phyloP scores from a whole-genome alignment of 35 echinoderm and acorn worm species.

The Lytechinus pictus region DNA sequence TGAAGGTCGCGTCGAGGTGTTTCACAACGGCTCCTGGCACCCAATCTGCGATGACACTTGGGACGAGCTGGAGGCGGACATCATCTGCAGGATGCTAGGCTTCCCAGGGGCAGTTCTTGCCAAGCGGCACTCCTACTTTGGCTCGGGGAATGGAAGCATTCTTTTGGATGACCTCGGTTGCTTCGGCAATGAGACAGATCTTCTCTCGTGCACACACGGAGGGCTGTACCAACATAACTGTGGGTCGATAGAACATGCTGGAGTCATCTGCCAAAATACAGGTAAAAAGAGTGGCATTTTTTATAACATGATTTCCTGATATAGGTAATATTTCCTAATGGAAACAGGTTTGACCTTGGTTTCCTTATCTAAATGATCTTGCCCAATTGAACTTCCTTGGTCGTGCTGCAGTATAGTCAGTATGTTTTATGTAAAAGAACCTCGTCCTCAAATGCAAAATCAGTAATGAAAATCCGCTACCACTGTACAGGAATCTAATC shows the following conservation, averaged over 20 bases:
- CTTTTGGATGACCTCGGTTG: slow-evolving; percentile 54
- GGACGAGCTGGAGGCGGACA: neutral
- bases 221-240: slow-evolving; percentile 51
- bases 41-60: slow-evolving; percentile 38
- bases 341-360: too few relatives aligned
- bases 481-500: too few relatives aligned
- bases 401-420: too few relatives aligned
- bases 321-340: too few relatives aligned
- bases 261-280: slow-evolving; percentile 41
- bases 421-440: too few relatives aligned
- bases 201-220: slow-evolving; percentile 43
- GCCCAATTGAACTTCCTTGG: too few relatives aligned
- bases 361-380: too few relatives aligned
- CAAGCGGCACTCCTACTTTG: slow-evolving; percentile 16
- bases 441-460: too few relatives aligned
- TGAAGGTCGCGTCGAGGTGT: slow-evolving; percentile 44
- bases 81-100: slow-evolving; percentile 33
- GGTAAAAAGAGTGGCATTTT: neutral
- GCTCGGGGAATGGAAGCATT: slow-evolving; percentile 46
- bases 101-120: neutral
- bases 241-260: slow-evolving; percentile 52
- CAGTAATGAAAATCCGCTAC: too few relatives aligned
- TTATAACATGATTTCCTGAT: too few relatives aligned
- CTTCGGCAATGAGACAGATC: slow-evolving; percentile 38
- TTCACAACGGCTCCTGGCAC: slow-evolving; percentile 31